A percentile compares a stretch with the other conserved stretches of the same genome.
phyloP scores from a whole-genome alignment of 2,113 vertebrate genomes.

The Mus spicilegus region DNA sequence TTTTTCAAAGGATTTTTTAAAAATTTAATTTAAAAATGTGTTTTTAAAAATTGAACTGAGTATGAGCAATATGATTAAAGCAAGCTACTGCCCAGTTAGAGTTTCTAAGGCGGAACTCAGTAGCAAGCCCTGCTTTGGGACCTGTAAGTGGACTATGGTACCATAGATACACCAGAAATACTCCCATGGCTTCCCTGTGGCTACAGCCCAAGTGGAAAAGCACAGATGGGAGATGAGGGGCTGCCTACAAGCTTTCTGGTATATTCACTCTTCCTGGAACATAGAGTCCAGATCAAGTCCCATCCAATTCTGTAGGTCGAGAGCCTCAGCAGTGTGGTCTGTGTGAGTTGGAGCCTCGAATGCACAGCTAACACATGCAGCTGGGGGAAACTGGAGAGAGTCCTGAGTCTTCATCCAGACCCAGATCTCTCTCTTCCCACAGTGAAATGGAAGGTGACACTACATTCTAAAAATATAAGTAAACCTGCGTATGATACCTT shows the following conservation, averaged over 20 bases:
- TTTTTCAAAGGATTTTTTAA: neutral
- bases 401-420: neutral
- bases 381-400: neutral
- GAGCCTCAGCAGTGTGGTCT: neutral
- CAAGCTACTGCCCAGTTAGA: neutral
- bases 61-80: neutral
- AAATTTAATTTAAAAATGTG: too few relatives aligned
- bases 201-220: neutral
- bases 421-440: neutral
- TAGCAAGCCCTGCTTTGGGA: neutral
- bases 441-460: constrained; percentile 3
- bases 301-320: neutral
- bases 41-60: neutral
- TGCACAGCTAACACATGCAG: neutral
- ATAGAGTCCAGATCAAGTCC: neutral
- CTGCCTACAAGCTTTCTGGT: neutral
- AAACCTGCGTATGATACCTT: constrained; percentile 47
- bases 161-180: neutral
- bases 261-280: neutral
- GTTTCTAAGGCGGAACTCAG: neutral
- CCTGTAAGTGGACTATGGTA: neutral
- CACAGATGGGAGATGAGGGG: neutral
- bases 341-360: neutral
- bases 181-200: neutral
- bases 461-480: constrained; percentile 55